Evolutionary conservation across 2,888 invertebrate genomes (phyloP).

Genomic region (Bellardia pandia): DNA sequence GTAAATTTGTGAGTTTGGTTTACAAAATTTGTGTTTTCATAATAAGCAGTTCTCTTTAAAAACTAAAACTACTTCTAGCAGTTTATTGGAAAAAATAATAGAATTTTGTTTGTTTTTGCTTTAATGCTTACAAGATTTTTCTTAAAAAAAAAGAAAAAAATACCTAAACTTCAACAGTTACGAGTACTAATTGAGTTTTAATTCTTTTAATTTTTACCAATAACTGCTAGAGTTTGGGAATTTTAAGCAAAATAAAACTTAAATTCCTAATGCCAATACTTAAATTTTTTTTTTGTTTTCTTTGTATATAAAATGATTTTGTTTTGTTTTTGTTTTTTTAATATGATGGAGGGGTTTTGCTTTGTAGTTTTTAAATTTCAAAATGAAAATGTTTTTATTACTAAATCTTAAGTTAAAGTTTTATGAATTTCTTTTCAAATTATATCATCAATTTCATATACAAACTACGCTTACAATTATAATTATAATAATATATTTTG

Average conservation of each 20-base stretch:
- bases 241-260: conserved; percentile 44
- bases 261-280: conserved; percentile 64
- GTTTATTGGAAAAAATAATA: conserved; percentile 39
- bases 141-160: too few relatives aligned
- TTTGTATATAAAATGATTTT: conserved; percentile 42
- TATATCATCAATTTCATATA: conserved; percentile 65
- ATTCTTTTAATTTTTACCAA: background rate
- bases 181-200: background rate
- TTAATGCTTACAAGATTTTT: conserved; percentile 28
- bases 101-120: conserved; percentile 2
- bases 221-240: too few relatives aligned
- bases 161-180: too few relatives aligned
- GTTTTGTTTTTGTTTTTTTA: conserved; percentile 3
- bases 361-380: conserved; percentile 14
- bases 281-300: conserved; percentile 21
- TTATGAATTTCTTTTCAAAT: conserved; percentile 34
- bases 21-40: conserved; percentile 60
- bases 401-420: conserved; percentile 47
- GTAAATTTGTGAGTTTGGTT: conserved; percentile 59
- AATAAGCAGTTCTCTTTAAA: conserved; percentile 23
- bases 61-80: conserved; percentile 63
- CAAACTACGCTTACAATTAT: conserved; percentile 65
- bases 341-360: conserved; percentile 56
- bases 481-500: background rate
- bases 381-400: conserved; percentile 42